Conservation (phyloP, 2,113 vertebrate species). For the Dipodomys stephensi region DNA sequence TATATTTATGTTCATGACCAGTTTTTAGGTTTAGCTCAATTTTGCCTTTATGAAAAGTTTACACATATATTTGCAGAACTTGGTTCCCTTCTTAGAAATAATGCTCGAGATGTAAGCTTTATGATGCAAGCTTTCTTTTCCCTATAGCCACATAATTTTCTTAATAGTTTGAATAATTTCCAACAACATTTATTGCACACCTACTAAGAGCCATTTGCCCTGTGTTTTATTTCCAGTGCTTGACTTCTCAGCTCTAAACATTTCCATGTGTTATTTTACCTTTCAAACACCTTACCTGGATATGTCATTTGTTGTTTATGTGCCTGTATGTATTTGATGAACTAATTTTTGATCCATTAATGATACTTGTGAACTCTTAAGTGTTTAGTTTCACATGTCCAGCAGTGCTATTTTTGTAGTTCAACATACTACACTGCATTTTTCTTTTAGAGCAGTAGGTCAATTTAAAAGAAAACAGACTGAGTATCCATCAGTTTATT, state of each 20-base stretch:
- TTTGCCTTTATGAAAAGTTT: slow-evolving; percentile 45
- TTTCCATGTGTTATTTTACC: not conserved
- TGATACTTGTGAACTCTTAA: slow-evolving; percentile 35
- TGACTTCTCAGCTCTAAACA: not conserved
- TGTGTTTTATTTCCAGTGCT: slow-evolving; percentile 5
- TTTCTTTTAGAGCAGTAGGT: not conserved
- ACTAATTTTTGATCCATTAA: not conserved
- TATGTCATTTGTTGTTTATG: slow-evolving; percentile 2
- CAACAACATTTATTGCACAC: not conserved
- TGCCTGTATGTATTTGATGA: not conserved
- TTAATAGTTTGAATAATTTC: slow-evolving; percentile 3
- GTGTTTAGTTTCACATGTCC: slow-evolving; percentile 15
- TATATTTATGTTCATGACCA: slow-evolving; percentile 33
- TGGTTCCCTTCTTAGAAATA: slow-evolving; percentile 37
- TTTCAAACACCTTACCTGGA: not conserved
- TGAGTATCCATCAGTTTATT: not conserved
- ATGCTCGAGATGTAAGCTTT: not conserved
- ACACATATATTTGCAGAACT: slow-evolving; percentile 22
- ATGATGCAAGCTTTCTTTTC: slow-evolving; percentile 38
- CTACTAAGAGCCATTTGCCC: not conserved
- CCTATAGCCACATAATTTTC: not conserved
- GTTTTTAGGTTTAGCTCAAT: not conserved
- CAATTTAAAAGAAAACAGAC: not conserved
- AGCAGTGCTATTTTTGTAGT: slow-evolving; percentile 22
- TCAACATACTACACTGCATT: not conserved